Percentiles rank a stretch among this genome's conserved stretches.
Evolutionary conservation across 2,113 vertebrate genomes (phyloP).

Genomic region (Crocuta crocuta): DNA sequence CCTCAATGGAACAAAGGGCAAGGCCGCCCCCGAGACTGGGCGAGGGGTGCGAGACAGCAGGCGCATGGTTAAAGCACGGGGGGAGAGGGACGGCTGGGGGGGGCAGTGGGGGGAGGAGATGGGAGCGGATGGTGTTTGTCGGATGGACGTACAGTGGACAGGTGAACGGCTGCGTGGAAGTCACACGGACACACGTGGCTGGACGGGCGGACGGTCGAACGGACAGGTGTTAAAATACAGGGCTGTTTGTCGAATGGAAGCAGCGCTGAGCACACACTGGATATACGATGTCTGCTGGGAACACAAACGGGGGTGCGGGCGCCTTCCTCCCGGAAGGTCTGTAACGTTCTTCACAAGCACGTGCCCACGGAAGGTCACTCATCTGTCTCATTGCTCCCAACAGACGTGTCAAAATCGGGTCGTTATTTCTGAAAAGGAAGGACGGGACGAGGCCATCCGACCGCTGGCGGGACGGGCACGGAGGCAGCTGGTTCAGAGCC

Average conservation of each 20-base stretch:
- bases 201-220: not conserved
- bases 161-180: not conserved
- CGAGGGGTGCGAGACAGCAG: not conserved
- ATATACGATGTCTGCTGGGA: not conserved
- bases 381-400: not conserved
- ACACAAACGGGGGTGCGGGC: too few relatives aligned
- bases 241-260: not conserved
- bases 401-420: not conserved
- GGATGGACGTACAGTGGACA: rapidly evolving
- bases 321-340: not conserved
- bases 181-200: not conserved
- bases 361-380: too few relatives aligned
- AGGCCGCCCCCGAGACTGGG: not conserved
- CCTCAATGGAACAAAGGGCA: not conserved
- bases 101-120: too few relatives aligned
- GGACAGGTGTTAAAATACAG: not conserved
- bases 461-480: not conserved
- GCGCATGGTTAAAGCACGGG: not conserved
- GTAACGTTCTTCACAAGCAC: not conserved
- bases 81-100: not conserved
- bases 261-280: too few relatives aligned
- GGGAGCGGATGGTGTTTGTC: not conserved
- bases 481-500: not conserved
- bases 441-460: too few relatives aligned
- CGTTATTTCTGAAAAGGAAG: not conserved